Evolutionary conservation across 2,113 vertebrate genomes (phyloP).

Genomic region (Platycercus adscitus): DNA sequence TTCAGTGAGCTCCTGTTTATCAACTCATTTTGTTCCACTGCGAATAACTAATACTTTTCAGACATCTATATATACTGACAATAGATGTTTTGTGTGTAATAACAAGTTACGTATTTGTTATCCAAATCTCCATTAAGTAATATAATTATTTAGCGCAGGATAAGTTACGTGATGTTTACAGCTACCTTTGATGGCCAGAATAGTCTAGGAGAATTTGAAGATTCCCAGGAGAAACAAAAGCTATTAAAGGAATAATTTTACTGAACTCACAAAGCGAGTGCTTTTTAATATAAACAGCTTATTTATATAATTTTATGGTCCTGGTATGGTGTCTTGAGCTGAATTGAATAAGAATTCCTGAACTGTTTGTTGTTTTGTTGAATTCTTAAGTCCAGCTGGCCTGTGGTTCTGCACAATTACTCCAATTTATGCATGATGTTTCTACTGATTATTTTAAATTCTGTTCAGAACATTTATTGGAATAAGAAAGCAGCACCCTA

Average conservation of each 20-base stretch:
- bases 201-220: not conserved
- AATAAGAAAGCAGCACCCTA: not conserved
- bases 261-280: not conserved
- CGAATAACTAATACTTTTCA: not conserved
- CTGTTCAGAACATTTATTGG: not conserved
- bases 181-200: not conserved
- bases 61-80: not conserved
- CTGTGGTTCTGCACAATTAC: not conserved
- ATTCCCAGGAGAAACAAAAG: not conserved
- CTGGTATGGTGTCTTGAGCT: not conserved
- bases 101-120: not conserved
- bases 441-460: not conserved
- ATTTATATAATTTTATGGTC: not conserved
- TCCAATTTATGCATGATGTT: not conserved
- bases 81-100: not conserved
- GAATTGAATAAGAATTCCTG: not conserved
- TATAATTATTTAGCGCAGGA: not conserved
- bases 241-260: not conserved
- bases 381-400: not conserved
- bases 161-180: not conserved
- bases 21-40: not conserved
- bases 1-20: not conserved
- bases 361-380: not conserved
- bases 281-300: not conserved
- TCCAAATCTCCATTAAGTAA: not conserved